These are phyloP conservation scores for Sitobion miscanthi DNA, from an alignment of 1,140 invertebrate genomes.

Conservation along the genomic window DNA sequence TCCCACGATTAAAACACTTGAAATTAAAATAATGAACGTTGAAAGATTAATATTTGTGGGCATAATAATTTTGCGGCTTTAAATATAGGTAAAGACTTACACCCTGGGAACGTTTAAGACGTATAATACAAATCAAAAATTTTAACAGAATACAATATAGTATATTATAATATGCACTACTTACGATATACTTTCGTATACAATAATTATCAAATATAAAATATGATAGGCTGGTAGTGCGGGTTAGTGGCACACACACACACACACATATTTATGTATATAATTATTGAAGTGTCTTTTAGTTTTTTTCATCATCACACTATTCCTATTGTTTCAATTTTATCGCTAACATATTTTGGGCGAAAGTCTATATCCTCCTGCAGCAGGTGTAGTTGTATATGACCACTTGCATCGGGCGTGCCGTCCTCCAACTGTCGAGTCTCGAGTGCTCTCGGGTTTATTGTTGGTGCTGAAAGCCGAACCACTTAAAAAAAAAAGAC, in stretches of 20 bases:
- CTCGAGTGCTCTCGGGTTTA: conserved; percentile 10
- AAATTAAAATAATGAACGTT: background rate
- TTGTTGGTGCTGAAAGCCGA: conserved; percentile 23
- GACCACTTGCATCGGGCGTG: conserved; percentile 6
- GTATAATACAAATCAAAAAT: background rate
- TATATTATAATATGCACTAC: background rate
- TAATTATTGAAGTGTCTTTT: background rate
- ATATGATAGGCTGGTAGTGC: background rate
- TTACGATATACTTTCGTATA: background rate
- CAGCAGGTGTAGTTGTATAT: background rate
- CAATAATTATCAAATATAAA: background rate
- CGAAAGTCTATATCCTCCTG: conserved; percentile 26
- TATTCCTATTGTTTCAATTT: conserved; percentile 27
- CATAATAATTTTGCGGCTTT: background rate
- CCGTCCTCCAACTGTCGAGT: conserved; percentile 20
- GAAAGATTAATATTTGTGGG: background rate
- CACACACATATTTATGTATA: background rate
- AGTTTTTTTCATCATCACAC: background rate
- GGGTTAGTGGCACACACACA: background rate
- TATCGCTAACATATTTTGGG: conserved; percentile 26
- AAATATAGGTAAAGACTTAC: background rate
- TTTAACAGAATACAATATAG: background rate
- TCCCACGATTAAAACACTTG: background rate
- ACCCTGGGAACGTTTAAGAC: background rate
- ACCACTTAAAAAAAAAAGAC: conserved; percentile 22